Conservation (phyloP, 1,140 invertebrate genomes). For the Pseudomyrmex concolor region DNA sequence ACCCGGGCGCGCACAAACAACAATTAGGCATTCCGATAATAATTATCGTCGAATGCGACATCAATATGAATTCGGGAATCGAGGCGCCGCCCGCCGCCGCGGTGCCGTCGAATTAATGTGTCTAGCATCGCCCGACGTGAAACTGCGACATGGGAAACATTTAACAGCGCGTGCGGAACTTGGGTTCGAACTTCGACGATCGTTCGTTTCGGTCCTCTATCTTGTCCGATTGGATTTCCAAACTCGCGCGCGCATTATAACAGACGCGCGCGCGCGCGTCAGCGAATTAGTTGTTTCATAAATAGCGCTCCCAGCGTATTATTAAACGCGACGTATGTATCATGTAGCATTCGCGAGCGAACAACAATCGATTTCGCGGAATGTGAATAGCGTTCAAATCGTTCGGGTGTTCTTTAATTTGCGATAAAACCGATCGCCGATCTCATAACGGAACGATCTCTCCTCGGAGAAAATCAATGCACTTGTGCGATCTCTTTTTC, state of each 20-base stretch:
- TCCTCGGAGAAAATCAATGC: neutral
- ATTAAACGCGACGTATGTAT: neutral
- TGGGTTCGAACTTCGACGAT: slow-evolving; percentile 33
- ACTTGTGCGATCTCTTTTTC: slow-evolving; percentile 15
- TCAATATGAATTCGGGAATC: slow-evolving; percentile 77
- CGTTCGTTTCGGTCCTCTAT: slow-evolving; percentile 13
- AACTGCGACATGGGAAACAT: slow-evolving; percentile 52
- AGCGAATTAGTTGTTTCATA: slow-evolving; percentile 48
- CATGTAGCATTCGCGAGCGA: neutral
- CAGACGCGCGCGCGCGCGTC: slow-evolving; percentile 1
- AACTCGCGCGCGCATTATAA: slow-evolving; percentile 44
- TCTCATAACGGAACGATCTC: neutral
- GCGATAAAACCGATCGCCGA: neutral
- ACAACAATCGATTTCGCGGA: neutral
- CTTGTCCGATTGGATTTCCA: slow-evolving; percentile 40
- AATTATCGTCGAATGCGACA: slow-evolving; percentile 74
- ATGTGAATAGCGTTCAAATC: neutral
- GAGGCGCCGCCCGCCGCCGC: neutral
- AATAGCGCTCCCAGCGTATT: neutral
- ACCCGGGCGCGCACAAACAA: slow-evolving; percentile 66
- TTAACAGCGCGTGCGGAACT: slow-evolving; percentile 38
- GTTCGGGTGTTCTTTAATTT: neutral
- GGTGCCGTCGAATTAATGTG: slow-evolving; percentile 64
- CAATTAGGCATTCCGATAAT: slow-evolving; percentile 77
- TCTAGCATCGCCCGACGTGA: slow-evolving; percentile 7